Evolutionary conservation across 2,113 vertebrate genomes (phyloP), one percentile per base, ranked within the genome.

Genomic region (Syrmaticus mikado): DNA sequence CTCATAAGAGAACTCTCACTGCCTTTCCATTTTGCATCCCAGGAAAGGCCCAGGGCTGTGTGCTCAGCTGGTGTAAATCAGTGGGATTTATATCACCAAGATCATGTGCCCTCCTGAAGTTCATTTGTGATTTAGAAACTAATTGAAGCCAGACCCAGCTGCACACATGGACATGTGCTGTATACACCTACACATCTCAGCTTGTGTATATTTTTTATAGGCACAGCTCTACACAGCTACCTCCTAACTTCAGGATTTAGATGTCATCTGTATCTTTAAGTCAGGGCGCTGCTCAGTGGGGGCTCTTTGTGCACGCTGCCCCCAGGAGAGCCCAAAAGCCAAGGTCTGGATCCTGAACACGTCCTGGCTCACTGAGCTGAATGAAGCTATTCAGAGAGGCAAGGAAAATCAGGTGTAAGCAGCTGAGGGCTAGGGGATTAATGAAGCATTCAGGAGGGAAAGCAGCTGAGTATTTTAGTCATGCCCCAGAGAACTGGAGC

Each of bases 331-430:
- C 71, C 67, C 0, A 0, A 79, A 64, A 85, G 55, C 82, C 15
- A 36, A 7, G 3, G 64, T 34, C 71, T 50, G 67, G 18, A 17
- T 38, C 79, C 72, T n/a, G 9, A 74, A 40, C 22, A 8, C 11
- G 22, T 48, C 85, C 46, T 92, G 91, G 87, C 68, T 94, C 93
- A 94, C 82, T 95, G 95, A 91, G 82, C 91, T 0, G 82, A 68
- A 94, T 30, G 46, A 71, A 91, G 25, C 28, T 65, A 77, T 41
- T 80, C 79, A 77, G 34, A 74, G 80, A 40, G 43, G 93, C 70
- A 71, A 94, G 89, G 64, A 93, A 80, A 89, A 89, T 91, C 91
- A 93, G 82, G 89, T 96, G 87, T 52, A 89, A 77, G 72, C 52
- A 57, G 72, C 91, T 91, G 79, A 89, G 85, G 79, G 79, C 50